Percentiles rank a stretch among this genome's conserved stretches.
Conservation (phyloP, 2,113 vertebrate genomes). For the Otus sunia region DNA sequence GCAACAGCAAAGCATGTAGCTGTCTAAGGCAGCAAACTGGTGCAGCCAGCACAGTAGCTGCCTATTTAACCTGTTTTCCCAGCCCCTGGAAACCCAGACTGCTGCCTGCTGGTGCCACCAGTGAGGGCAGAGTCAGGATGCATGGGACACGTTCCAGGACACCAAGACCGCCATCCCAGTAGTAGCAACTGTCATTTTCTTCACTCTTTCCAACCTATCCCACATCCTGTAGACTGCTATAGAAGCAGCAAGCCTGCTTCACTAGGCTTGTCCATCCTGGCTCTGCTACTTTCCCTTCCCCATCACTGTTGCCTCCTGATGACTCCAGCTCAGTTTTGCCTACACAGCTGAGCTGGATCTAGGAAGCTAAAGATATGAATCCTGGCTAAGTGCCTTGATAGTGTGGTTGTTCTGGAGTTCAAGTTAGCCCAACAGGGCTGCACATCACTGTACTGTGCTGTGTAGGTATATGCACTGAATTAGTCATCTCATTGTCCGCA, state of each 20-base stretch:
- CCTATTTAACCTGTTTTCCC: background rate
- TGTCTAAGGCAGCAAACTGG: background rate
- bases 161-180: background rate
- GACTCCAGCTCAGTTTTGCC: background rate
- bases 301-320: background rate
- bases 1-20: background rate
- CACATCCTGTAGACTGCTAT: rapidly evolving
- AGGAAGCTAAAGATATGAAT: background rate
- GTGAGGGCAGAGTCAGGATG: background rate
- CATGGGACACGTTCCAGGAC: background rate
- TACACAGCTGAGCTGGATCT: background rate
- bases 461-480: background rate
- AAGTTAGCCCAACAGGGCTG: background rate
- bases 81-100: background rate
- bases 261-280: too few species aligned
- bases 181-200: background rate
- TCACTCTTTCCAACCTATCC: background rate
- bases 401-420: background rate
- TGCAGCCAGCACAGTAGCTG: background rate
- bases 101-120: background rate
- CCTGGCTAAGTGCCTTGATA: background rate
- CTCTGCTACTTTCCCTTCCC: background rate
- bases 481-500: background rate
- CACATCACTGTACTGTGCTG: background rate
- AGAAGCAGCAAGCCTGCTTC: background rate